Evolutionary conservation across 2,113 vertebrate species (phyloP), one percentile per base, ranked within the genome.

Genomic region (Microcebus tavaratra): DNA sequence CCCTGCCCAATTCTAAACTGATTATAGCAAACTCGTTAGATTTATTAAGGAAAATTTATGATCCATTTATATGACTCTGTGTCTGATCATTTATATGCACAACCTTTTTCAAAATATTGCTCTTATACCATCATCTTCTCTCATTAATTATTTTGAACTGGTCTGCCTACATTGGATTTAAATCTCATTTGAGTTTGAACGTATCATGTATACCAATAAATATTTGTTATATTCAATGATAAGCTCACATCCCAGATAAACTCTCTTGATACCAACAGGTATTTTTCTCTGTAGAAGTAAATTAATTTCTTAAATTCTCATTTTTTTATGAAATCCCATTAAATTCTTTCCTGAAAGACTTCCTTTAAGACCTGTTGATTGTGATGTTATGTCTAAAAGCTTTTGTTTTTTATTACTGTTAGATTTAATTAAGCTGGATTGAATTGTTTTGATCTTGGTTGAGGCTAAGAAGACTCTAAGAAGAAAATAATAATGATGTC

Each of bases 211-310:
- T 82, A 18, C 27, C 61, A 73, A 2, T 92, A 87, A 88, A 23
- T 90, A 78, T n/a, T 86, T 90, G 4, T 90, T 95, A 65, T 25
- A 80, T 25, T 95, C 65, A 78, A 4, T 63, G 70, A 65, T 84
- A 87, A 78, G 18, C 36, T 68, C 83, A 94, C 76, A 53, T 92
- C 39, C 23, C 13, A 87, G 31, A 50, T 78, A 68, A 94, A 84
- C 15, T 76, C 1, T 68, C 45, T 86, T 72, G 9, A 61, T 90
- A 34, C 72, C 68, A 95, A 48, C 25, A 81, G 27, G 29, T 68
- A 5, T 79, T 97, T 94, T 89, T 94, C 81, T 97, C 21, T 90
- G 91, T 65, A 67, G 27, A 95, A 72, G 8, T 78, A 78, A 96
- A 91, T n/a, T 89, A 14, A 29, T 34, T 80, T 94, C 83, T 79